A percentile compares a stretch with the other conserved stretches of the same genome.
Conservation (phyloP, 2,113 vertebrate species). For the Myiagra hebetior region DNA sequence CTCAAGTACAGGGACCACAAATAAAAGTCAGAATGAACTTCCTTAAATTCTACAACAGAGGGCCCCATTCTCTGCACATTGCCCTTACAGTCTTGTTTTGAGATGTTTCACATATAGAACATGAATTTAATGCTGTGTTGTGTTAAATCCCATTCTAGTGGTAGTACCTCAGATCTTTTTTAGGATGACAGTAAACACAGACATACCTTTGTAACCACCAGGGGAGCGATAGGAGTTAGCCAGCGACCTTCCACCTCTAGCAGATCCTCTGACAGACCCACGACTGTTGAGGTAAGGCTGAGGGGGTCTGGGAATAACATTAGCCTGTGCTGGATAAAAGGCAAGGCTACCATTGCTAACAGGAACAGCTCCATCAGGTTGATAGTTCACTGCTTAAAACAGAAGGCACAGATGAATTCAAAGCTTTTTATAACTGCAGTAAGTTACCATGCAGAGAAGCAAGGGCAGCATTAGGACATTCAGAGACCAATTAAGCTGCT, state of each 20-base stretch:
- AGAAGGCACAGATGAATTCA: not conserved
- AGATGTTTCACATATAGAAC: not conserved
- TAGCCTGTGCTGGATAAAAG: conserved; percentile 78
- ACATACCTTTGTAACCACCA: conserved; percentile 83
- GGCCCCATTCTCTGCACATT: not conserved
- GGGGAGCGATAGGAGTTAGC: conserved; percentile 76
- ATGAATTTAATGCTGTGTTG: not conserved
- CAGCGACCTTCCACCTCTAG: conserved; percentile 79
- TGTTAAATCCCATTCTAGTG: not conserved
- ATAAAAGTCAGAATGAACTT: not conserved
- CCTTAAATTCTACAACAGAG: not conserved
- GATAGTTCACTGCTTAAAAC: conserved; percentile 70
- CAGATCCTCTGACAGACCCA: conserved; percentile 82
- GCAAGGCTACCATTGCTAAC: conserved; percentile 77
- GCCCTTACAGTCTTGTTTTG: not conserved
- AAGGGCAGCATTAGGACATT: not conserved
- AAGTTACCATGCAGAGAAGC: not conserved
- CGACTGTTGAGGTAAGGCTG: conserved; percentile 79
- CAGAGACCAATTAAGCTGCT: not conserved
- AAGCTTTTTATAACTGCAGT: not conserved
- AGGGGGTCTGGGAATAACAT: conserved; percentile 70
- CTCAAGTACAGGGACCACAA: not conserved
- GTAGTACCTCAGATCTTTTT: not conserved
- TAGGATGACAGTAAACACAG: not conserved
- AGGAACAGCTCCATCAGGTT: conserved; percentile 75